phyloP scores from a whole-genome alignment of 2,888 invertebrate genomes.

The Ellobium chinense region DNA sequence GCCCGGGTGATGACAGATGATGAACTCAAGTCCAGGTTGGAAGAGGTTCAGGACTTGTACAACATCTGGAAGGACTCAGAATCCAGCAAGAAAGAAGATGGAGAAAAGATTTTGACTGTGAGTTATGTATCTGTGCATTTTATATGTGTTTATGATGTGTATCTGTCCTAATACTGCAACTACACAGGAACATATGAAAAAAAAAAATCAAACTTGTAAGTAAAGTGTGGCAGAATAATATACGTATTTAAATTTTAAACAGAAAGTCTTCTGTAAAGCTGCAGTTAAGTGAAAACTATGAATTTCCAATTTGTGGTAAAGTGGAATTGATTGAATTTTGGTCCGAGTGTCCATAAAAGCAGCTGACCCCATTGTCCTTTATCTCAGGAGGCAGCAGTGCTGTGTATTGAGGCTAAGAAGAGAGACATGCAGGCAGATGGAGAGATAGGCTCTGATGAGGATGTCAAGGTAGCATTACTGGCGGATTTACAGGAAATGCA shows the following conservation, averaged over 20 bases:
- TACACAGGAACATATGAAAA: too few relatives aligned
- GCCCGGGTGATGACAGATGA: slow-evolving; percentile 53
- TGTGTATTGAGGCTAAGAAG: slow-evolving; percentile 51
- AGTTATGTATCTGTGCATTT: background rate
- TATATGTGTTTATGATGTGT: background rate
- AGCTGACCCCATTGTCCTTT: background rate
- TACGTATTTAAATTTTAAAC: too few relatives aligned
- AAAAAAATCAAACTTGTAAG: too few relatives aligned
- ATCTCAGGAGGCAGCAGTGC: slow-evolving; percentile 56
- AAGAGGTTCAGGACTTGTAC: slow-evolving; percentile 57
- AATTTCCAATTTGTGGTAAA: too few relatives aligned
- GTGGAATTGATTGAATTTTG: too few relatives aligned
- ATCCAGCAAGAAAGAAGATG: background rate
- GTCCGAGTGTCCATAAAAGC: too few relatives aligned
- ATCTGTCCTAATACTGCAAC: too few relatives aligned
- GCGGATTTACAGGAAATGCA: slow-evolving; percentile 72
- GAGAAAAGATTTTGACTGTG: slow-evolving; percentile 16
- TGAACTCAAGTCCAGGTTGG: slow-evolving; percentile 58
- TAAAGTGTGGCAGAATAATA: too few relatives aligned
- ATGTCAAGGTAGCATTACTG: slow-evolving; percentile 66
- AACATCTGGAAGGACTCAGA: slow-evolving; percentile 54
- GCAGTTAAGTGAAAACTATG: too few relatives aligned
- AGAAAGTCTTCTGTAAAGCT: too few relatives aligned
- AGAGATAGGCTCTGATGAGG: slow-evolving; percentile 54
- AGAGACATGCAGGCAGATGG: slow-evolving; percentile 52